Evolutionary conservation across 2,113 vertebrate species (phyloP).

Genomic region (Montifringilla adamsi): DNA sequence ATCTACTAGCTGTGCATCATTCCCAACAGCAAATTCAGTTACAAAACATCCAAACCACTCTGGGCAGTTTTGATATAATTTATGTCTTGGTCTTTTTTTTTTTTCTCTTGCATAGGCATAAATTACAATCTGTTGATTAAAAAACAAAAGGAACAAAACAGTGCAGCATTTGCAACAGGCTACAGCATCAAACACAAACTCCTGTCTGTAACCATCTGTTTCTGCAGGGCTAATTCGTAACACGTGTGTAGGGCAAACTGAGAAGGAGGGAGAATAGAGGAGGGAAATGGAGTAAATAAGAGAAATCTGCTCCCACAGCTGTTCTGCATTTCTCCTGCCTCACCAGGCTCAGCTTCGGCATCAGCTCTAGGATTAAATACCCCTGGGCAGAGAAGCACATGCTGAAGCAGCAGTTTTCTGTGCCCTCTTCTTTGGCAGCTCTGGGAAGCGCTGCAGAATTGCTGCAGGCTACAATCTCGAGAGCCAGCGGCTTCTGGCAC

Average conservation of each 20-base stretch:
- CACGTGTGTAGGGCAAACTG: neutral
- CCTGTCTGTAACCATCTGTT: constrained; percentile 7
- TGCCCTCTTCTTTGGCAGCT: neutral
- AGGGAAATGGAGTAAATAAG: neutral
- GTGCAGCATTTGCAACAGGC: constrained; percentile 75
- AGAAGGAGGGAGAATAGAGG: neutral
- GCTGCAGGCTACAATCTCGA: neutral
- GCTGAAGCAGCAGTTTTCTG: neutral
- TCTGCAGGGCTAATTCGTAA: neutral
- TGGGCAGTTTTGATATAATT: constrained; percentile 40
- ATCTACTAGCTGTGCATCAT: neutral
- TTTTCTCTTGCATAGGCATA: constrained; percentile 77
- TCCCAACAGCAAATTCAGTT: neutral
- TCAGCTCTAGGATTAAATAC: neutral
- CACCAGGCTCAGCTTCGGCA: neutral
- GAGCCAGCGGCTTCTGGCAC: accelerated
- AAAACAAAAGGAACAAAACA: constrained; percentile 66
- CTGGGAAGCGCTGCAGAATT: neutral
- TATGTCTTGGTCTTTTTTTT: constrained; percentile 63
- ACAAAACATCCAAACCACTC: neutral
- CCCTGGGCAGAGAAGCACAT: neutral
- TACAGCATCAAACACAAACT: constrained; percentile 16
- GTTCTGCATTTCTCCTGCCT: neutral
- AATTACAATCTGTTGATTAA: constrained; percentile 73
- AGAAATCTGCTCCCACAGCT: neutral